Evolutionary conservation across 2,113 vertebrate genomes (phyloP).

Genomic region (Corythaixoides concolor): DNA sequence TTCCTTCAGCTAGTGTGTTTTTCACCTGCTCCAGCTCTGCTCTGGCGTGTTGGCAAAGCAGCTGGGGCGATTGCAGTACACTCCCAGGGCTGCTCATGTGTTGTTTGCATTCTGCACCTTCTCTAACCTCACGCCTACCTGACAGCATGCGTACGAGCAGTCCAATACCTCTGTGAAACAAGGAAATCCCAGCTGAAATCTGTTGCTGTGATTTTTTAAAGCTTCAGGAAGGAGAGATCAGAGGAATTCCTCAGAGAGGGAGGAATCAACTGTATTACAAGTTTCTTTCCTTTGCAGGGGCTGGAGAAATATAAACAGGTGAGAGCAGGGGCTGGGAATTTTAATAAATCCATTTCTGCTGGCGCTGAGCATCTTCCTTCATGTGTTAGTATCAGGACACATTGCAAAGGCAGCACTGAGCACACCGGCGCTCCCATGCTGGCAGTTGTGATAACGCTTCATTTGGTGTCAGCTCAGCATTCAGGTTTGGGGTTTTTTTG

Average conservation of each 20-base stretch:
- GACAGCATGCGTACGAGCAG: neutral
- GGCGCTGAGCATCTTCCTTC: neutral
- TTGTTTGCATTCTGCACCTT: neutral
- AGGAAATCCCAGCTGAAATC: neutral
- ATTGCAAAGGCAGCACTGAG: neutral
- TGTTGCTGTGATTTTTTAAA: neutral
- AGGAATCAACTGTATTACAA: neutral
- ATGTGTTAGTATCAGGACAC: neutral
- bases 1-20: neutral
- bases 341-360: neutral
- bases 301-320: neutral
- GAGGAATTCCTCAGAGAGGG: neutral
- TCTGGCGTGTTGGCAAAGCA: neutral
- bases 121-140: neutral
- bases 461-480: neutral
- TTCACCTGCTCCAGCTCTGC: neutral
- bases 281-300: neutral
- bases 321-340: neutral
- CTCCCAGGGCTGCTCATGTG: neutral
- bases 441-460: neutral
- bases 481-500: neutral
- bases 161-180: neutral
- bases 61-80: fast-evolving
- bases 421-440: neutral
- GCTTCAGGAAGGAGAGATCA: neutral